A percentile compares a stretch with the other conserved stretches of the same genome.
Conservation (phyloP, 2,797 vertebrate genomes). For the Choloepus didactylus region DNA sequence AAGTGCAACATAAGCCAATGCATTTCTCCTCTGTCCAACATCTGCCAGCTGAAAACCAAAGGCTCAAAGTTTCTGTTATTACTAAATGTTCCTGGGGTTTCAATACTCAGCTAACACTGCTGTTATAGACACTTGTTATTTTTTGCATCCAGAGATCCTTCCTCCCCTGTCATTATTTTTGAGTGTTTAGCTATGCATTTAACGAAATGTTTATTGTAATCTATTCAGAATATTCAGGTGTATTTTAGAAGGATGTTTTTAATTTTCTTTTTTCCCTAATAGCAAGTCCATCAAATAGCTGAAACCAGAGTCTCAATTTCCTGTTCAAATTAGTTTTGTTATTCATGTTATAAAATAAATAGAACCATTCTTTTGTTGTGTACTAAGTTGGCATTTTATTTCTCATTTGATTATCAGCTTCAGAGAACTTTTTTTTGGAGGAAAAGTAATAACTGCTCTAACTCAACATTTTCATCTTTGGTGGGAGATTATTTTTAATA, state of each 20-base stretch:
- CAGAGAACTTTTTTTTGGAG: background rate
- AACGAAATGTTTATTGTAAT: background rate
- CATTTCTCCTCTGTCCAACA: background rate
- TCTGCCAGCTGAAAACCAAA: background rate
- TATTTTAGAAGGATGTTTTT: background rate
- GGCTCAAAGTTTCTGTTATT: background rate
- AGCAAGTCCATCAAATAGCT: background rate
- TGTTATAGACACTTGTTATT: background rate
- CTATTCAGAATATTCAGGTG: background rate
- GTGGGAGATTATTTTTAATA: slow-evolving; percentile 64
- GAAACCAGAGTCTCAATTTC: background rate
- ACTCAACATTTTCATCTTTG: slow-evolving; percentile 61
- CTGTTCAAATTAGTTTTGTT: background rate
- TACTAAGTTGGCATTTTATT: background rate
- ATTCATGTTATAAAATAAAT: background rate
- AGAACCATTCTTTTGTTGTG: background rate
- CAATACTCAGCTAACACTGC: background rate
- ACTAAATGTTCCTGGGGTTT: background rate
- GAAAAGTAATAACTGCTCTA: slow-evolving; percentile 55
- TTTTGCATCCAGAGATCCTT: background rate
- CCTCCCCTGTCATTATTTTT: background rate
- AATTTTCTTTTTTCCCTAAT: background rate
- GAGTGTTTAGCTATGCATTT: background rate
- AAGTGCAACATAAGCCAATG: background rate
- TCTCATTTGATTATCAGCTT: slow-evolving; percentile 10